Percentiles rank a stretch among this genome's conserved stretches.
Evolutionary conservation across 2,888 invertebrate genomes (phyloP).

Genomic region (Tanaodytes sp.): DNA sequence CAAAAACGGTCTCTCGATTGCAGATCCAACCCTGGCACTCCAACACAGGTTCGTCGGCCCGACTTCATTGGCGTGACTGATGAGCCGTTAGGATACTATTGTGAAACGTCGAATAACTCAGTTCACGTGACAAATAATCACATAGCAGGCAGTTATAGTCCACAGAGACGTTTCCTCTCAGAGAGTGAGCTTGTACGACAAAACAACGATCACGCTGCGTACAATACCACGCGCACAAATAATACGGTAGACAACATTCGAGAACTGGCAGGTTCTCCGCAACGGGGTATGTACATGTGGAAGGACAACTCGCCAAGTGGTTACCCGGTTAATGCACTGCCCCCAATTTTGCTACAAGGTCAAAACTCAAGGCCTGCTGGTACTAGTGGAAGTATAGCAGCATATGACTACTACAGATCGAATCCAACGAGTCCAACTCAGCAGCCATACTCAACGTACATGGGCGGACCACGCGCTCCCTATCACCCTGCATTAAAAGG

Average conservation of each 20-base stretch:
- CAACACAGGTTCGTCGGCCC: slow-evolving; percentile 89
- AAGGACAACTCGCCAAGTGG: slow-evolving; percentile 84
- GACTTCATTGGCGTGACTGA: slow-evolving; percentile 85
- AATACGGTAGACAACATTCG: slow-evolving; percentile 90
- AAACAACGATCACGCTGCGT: slow-evolving; percentile 75
- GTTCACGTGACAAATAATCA: slow-evolving; percentile 17
- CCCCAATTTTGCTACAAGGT: slow-evolving; percentile 10
- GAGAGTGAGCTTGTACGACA: slow-evolving; percentile 78
- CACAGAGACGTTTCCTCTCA: slow-evolving; percentile 79
- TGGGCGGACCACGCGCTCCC: slow-evolving; percentile 72
- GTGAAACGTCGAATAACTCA: slow-evolving; percentile 64
- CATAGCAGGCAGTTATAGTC: slow-evolving; percentile 67
- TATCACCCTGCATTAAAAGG: slow-evolving; percentile 80
- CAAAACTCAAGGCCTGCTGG: slow-evolving; percentile 11
- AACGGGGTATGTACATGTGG: slow-evolving; percentile 86
- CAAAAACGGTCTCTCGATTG: slow-evolving; percentile 53
- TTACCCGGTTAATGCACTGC: slow-evolving; percentile 67
- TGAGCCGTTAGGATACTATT: slow-evolving; percentile 62
- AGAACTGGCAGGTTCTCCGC: slow-evolving; percentile 90
- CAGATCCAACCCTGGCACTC: slow-evolving; percentile 94
- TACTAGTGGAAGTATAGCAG: no score
- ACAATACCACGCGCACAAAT: slow-evolving; percentile 77
- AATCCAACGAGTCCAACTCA: slow-evolving; percentile 85
- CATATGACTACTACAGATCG: slow-evolving; percentile 77
- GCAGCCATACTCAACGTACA: slow-evolving; percentile 67